Evolutionary conservation across 2,113 vertebrate species (phyloP).

Genomic region (Calonectris borealis): DNA sequence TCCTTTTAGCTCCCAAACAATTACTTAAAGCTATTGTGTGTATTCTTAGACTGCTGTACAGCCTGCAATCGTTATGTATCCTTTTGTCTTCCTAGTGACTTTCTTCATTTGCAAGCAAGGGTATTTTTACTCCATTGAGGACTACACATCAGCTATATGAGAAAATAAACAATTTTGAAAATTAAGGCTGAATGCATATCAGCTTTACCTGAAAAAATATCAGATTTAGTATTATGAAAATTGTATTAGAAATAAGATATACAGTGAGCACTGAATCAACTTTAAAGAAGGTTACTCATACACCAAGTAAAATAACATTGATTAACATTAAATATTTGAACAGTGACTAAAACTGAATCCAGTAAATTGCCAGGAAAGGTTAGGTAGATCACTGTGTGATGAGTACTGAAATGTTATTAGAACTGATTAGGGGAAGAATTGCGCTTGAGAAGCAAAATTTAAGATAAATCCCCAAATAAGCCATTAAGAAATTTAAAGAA

Average conservation of each 20-base stretch:
- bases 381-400: neutral
- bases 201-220: neutral
- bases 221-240: neutral
- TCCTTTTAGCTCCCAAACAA: neutral
- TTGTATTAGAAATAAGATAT: neutral
- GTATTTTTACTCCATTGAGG: neutral
- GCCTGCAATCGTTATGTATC: neutral
- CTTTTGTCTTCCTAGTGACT: neutral
- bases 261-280: neutral
- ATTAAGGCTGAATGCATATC: neutral
- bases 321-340: constrained; percentile 31
- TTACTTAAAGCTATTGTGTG: neutral
- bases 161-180: neutral
- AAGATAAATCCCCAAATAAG: neutral
- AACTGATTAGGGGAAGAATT: neutral
- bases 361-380: neutral
- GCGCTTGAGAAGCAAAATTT: neutral
- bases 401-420: neutral
- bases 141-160: neutral
- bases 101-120: neutral
- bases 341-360: neutral
- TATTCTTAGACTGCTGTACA: neutral
- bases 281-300: neutral
- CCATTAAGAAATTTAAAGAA: neutral
- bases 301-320: neutral